Base-by-base conservation (phyloP, 2,797 vertebrate species). In the Poeciliopsis paucimaculata region DNA sequence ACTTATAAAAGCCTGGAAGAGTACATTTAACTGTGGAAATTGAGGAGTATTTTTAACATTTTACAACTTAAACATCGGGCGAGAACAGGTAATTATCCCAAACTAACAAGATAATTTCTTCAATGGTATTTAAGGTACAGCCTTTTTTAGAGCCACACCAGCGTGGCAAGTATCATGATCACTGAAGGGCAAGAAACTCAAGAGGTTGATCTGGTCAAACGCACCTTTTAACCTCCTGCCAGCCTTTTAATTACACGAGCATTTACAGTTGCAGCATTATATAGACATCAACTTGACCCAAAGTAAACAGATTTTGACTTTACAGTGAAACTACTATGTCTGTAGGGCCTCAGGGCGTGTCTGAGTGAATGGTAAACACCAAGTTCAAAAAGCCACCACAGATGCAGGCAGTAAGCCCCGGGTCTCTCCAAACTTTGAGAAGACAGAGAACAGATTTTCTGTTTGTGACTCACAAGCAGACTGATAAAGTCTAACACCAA, bases 281-380 rank as follows among this genome's bases (percentile, higher is more conserved):
- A 76, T 75, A 73, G 72, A 82, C 75, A 84, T 85, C 83, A 87
- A 83, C 84, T 60, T 74, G 55, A 89, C 81, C 74, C 85, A 0
- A 78, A 79, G 84, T 84, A 89, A 93, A 91, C 73, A 45, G 76
- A 82, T 83, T 86, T 53, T 73, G 85, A 34, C 76, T 18, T 64
- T 62, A 92, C 90, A 92, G 85, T 89, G 79, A 83, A 76, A 86
- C 80, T 43, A 87, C 84, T 92, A 88, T 90, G 86, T 76, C 77
- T 83, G 78, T 72, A 72, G 79, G 34, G 87, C 75, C 87, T 83
- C 73, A n/a, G 86, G 90, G 91, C 4, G 88, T 68, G 91, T 86
- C 80, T 80, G 84, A 76, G 80, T 36, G 62, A 85, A 62, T 77
- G 77, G 86, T 87, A 90, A 91, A 93, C 84, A 91, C 12, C 1